These are phyloP conservation scores for Eudemis profundana DNA, from an alignment of 2,888 invertebrate genomes.

Conservation along the genomic window DNA sequence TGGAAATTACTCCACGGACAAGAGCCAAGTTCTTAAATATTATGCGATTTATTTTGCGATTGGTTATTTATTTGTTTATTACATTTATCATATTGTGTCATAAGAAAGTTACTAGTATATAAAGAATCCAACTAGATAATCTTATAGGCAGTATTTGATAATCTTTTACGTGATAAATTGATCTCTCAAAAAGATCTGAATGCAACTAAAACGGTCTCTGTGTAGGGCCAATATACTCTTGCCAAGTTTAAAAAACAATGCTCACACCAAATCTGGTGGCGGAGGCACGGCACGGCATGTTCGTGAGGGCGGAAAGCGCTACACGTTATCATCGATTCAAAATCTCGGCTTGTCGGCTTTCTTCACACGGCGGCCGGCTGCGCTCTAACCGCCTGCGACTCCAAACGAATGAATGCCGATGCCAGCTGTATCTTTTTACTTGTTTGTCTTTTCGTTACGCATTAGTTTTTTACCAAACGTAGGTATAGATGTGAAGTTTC, in stretches of 20 bases:
- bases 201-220: not conserved
- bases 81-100: no score
- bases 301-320: conserved; percentile 45
- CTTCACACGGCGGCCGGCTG: conserved; percentile 44
- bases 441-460: conserved; percentile 44
- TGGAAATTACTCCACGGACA: no score
- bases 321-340: conserved; percentile 47
- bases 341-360: conserved; percentile 48
- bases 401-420: conserved; percentile 37
- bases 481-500: conserved; percentile 3
- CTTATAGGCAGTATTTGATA: no score
- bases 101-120: no score
- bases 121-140: no score
- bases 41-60: no score
- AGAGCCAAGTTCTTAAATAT: no score
- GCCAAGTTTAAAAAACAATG: conserved; percentile 32
- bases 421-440: conserved; percentile 41
- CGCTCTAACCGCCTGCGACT: conserved; percentile 28
- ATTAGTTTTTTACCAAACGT: conserved; percentile 33
- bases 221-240: conserved; percentile 5
- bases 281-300: conserved; percentile 36
- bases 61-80: no score
- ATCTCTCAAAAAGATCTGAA: no score
- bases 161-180: no score
- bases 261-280: conserved; percentile 42